Conservation (phyloP, 2,888 invertebrate genomes). For the Anorthoa munda region DNA sequence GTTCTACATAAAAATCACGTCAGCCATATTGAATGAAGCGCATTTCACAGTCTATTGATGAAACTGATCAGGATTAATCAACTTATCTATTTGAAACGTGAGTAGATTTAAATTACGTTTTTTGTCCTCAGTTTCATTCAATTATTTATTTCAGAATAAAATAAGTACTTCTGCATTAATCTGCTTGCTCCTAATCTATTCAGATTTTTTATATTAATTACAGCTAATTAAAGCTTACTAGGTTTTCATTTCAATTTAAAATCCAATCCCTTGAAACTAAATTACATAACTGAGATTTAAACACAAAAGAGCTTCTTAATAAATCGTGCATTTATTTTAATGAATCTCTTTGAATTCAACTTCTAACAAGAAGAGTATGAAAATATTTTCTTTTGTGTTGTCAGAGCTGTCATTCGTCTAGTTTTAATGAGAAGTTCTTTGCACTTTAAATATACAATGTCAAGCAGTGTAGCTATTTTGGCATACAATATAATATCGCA, state of each 20-base stretch:
- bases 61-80: background rate
- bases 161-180: background rate
- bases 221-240: too few relatives aligned
- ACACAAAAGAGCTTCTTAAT: constrained; percentile 18
- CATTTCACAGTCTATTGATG: background rate
- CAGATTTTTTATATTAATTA: background rate
- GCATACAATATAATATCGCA: too few relatives aligned
- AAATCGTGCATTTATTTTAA: constrained; percentile 29
- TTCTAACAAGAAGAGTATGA: constrained; percentile 8
- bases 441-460: background rate
- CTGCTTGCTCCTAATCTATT: background rate
- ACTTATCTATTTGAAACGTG: background rate
- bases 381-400: background rate
- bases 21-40: background rate
- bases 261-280: background rate
- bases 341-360: constrained; percentile 2
- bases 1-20: background rate
- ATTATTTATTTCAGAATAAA: background rate
- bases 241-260: constrained; percentile 15
- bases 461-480: too few relatives aligned
- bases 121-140: background rate
- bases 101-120: constrained; percentile 6
- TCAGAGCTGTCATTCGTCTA: background rate
- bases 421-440: background rate
- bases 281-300: background rate